Evolutionary conservation across 1,140 invertebrate species (phyloP).

Genomic region (Bacillus rossius): DNA sequence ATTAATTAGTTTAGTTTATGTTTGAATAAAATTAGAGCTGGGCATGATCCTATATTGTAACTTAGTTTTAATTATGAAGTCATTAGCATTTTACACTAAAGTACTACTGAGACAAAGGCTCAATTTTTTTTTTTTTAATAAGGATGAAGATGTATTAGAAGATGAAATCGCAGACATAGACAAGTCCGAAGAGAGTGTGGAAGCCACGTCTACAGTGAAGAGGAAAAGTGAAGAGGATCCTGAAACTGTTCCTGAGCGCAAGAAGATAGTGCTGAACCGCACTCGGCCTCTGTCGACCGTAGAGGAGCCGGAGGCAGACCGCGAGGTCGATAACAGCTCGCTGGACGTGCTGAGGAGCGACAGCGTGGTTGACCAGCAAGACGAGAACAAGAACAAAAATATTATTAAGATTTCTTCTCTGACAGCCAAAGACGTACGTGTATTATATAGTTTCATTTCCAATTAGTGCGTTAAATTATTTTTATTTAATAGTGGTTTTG

Average conservation of each 20-base stretch:
- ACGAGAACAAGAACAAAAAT: conserved; percentile 39
- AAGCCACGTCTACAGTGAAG: conserved; percentile 7
- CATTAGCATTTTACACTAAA: background rate
- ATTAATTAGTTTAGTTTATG: background rate
- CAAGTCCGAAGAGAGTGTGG: conserved; percentile 39
- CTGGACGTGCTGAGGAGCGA: background rate
- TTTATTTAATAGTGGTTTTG: background rate
- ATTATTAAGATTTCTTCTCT: conserved; percentile 55
- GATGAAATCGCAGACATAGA: conserved; percentile 42
- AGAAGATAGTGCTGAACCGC: conserved; percentile 60
- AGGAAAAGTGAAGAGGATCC: background rate
- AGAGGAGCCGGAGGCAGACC: conserved; percentile 17
- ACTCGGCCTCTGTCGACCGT: background rate
- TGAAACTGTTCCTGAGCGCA: background rate
- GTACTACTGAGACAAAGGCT: background rate
- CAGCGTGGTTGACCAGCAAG: background rate
- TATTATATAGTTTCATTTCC: background rate
- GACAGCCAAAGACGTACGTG: conserved; percentile 54
- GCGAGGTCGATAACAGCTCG: conserved; percentile 14
- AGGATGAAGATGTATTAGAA: conserved; percentile 30
- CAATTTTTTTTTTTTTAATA: too few species aligned
- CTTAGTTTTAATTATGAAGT: background rate
- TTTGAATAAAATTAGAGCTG: background rate
- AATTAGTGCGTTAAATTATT: background rate
- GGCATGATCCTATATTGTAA: background rate